Evolutionary conservation across 1,140 invertebrate species (phyloP), one percentile per base, ranked within the genome.

Genomic region (Dinothrombium tinctorium): DNA sequence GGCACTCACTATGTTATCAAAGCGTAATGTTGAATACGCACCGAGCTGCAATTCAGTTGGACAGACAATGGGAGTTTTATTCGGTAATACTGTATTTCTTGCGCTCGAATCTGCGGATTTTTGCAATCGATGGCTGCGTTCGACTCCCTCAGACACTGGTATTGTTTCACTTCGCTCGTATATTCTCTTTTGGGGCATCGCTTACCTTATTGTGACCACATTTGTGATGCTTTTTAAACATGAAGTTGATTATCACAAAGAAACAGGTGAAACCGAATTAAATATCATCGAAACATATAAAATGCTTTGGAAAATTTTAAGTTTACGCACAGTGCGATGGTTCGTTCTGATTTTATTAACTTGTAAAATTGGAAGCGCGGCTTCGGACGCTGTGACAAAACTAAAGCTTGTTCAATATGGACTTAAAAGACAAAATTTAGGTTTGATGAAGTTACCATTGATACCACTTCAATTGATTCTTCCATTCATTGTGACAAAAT

Each of bases 1-100:
- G 94, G 92, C 92, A 2, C 61, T 99, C 1, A 98, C 92, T 2
- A 98, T 99, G 82, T 62, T 99, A 3, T 82, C 87, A 56, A 77
- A 74, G 68, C 55, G 59, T 40, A 98, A 98, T 64, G 84, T 98
- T 25, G 86, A 83, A n/a, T 89, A 96, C 63, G 94, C 92, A 7
- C 95, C 89, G 9, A 98, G 90, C 0, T 98, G 94, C 56, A 99
- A 99, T 55, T 81, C 79, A 51, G 86, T 96, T 8, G 94, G 94
- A 14, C 92, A 99, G 65, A 96, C 89, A 0, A 77, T 84, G 41
- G 94, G 94, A 1, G 94, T 83, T 59, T 96, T 98, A 55, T 60
- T 98, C 2, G 92, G 94, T 28, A 95, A 95, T 64, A 83, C 96
- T 3, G 62, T 95, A 9, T 98, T 99, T 57, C 72, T 98, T 52